Base-by-base conservation (phyloP, 2,888 invertebrate species). In the Athalia rosae region DNA sequence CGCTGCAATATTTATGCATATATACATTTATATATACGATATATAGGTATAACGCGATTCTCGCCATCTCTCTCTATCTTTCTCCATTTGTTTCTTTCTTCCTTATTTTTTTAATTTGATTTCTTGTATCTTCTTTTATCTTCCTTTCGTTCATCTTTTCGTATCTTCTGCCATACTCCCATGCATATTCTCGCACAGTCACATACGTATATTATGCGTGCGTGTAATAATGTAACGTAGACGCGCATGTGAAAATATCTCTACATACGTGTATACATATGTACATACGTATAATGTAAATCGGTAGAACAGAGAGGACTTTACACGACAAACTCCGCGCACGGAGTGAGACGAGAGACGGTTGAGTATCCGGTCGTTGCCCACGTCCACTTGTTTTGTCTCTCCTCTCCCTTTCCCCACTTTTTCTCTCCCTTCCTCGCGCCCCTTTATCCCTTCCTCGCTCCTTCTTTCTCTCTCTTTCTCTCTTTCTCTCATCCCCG, bases 291-390 rank as follows among this genome's bases (percentile, higher is more conserved):
- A 13, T 58, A n/a, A 58, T 13, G n/a, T n/a, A n/a, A 9, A 56
- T 58, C 56, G 45, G 71, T 71, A 45, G 43, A 71, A 71, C 58
- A 71, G 71, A 71, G 56, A 71, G 58, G 71, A 71, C 67, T 28
- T 15, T 50, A 67, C 67, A 45, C 67, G 43, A 53, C 67, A 28
- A 45, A 43, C 56, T 56, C 43, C 71, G 71, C 41, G 58, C 15
- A 47, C 64, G 47, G 59, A 73, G 77, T 74, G 47, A 77, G 61
- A 76, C 50, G 78, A 74, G 77, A 78, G 84, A 85, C 84, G 84
- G 83, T 86, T 71, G 85, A 83, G 84, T 88, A 88, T 88, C 87
- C 88, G 88, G 87, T 89, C 88, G 88, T 88, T 88, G 88, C 87
- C 88, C 87, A 87, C 85, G 87, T 88, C 87, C 87, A 85, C 86